Evolutionary conservation across 2,888 invertebrate genomes (phyloP).

Genomic region (Diloba caeruleocephala): DNA sequence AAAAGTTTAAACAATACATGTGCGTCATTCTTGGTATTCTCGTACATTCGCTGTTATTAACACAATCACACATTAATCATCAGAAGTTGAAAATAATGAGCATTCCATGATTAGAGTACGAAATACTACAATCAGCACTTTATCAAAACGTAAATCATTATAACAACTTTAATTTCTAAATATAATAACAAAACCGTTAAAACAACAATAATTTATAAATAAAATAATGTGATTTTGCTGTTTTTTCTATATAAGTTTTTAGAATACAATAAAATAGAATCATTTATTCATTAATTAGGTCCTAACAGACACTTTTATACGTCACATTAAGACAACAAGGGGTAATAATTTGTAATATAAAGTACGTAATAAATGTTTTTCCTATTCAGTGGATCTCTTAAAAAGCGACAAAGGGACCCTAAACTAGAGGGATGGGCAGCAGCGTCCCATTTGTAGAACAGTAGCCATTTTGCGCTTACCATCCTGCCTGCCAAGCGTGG

Average conservation of each 20-base stretch:
- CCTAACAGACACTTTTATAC: too few relatives aligned
- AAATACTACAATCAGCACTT: conserved; percentile 12
- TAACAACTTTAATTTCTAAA: conserved; percentile 1
- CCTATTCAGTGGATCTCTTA: too few relatives aligned
- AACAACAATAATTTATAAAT: conserved; percentile 1
- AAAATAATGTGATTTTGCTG: conserved; percentile 7
- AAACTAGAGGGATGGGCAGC: too few relatives aligned
- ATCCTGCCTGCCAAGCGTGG: too few relatives aligned
- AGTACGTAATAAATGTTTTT: too few relatives aligned
- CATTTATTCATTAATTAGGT: too few relatives aligned
- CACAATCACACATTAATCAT: conserved; percentile 13
- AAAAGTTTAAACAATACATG: conserved; percentile 1
- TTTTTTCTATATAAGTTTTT: conserved; percentile 8
- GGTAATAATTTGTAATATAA: too few relatives aligned
- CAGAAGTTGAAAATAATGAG: conserved; percentile 4
- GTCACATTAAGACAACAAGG: too few relatives aligned
- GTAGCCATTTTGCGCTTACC: too few relatives aligned
- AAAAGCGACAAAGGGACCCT: too few relatives aligned
- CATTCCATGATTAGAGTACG: conserved; percentile 23
- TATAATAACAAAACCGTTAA: conserved; percentile 5
- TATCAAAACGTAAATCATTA: conserved; percentile 12
- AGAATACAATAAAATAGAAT: too few relatives aligned
- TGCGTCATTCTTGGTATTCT: conserved; percentile 8
- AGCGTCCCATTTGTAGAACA: too few relatives aligned
- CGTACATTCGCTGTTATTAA: neutral